These are phyloP conservation scores for Adelosebastes latens DNA, from an alignment of 2,797 vertebrate species.

Conservation along the genomic window DNA sequence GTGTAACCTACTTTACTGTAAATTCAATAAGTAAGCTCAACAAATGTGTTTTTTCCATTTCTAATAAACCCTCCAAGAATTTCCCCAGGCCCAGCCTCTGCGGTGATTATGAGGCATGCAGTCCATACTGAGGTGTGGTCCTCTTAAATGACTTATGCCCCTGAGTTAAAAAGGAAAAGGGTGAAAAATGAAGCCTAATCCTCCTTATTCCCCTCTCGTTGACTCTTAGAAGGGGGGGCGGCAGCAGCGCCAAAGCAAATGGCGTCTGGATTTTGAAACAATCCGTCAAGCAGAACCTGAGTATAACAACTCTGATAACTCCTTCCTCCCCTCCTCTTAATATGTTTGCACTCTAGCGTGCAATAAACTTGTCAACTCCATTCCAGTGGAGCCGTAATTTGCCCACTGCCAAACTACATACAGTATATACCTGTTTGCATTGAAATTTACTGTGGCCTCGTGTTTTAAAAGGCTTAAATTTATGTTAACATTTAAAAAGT, in stretches of 20 bases:
- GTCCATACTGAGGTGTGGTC: constrained; percentile 40
- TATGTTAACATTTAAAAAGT: constrained; percentile 14
- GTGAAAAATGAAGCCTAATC: constrained; percentile 47
- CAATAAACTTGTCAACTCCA: constrained; percentile 68
- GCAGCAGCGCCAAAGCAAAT: constrained; percentile 24
- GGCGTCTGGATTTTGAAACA: constrained; percentile 33
- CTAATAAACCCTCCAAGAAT: background rate
- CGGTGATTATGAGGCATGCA: constrained; percentile 13
- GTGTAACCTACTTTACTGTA: background rate
- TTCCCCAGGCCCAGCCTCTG: constrained; percentile 25
- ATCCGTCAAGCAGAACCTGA: constrained; percentile 32
- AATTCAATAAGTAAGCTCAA: constrained; percentile 10
- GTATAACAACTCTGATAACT: constrained; percentile 48
- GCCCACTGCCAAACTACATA: background rate
- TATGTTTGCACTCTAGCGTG: constrained; percentile 60
- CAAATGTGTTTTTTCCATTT: background rate
- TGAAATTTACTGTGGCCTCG: constrained; percentile 2
- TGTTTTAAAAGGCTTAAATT: constrained; percentile 23
- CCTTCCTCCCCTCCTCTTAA: constrained; percentile 10
- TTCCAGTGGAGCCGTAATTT: constrained; percentile 45
- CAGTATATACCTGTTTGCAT: background rate
- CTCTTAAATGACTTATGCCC: constrained; percentile 35
- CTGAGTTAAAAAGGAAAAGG: constrained; percentile 34
- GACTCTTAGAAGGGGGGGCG: constrained; percentile 10
- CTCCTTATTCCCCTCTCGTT: background rate